phyloP scores from a whole-genome alignment of 2,113 vertebrate genomes.

The Corvus cornix region DNA sequence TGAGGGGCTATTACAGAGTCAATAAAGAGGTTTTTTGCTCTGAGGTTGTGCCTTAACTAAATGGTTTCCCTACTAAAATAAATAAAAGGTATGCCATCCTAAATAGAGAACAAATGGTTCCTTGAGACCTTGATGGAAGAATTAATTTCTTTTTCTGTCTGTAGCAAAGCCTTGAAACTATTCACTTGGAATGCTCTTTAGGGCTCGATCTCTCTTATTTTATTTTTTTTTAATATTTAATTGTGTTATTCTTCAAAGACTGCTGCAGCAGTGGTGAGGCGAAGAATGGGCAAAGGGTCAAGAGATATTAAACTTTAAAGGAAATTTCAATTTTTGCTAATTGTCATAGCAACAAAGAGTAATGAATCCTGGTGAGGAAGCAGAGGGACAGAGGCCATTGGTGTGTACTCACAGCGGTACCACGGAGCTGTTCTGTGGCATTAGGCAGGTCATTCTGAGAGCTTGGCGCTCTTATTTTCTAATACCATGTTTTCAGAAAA shows the following conservation, averaged over 20 bases:
- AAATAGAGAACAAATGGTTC: neutral
- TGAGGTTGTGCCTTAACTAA: neutral
- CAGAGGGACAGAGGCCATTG: fast-evolving
- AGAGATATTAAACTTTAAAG: neutral
- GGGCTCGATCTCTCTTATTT: neutral
- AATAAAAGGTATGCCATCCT: neutral
- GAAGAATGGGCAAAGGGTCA: neutral
- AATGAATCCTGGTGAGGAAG: neutral
- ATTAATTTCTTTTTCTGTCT: neutral
- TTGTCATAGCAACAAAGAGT: neutral
- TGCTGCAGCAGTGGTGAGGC: neutral
- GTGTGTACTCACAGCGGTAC: fast-evolving
- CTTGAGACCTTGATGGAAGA: neutral
- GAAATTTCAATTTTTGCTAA: neutral
- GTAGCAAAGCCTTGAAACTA: neutral
- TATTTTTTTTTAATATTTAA: neutral
- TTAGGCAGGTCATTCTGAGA: neutral
- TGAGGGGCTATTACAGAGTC: neutral
- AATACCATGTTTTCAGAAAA: neutral
- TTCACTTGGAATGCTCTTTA: neutral
- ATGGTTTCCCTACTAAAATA: neutral
- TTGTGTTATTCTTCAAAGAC: neutral
- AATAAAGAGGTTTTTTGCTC: neutral
- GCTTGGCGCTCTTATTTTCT: neutral
- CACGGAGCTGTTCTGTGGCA: fast-evolving